Evolutionary conservation across 1,140 invertebrate genomes (phyloP).

Genomic region (Drosophila santomea): DNA sequence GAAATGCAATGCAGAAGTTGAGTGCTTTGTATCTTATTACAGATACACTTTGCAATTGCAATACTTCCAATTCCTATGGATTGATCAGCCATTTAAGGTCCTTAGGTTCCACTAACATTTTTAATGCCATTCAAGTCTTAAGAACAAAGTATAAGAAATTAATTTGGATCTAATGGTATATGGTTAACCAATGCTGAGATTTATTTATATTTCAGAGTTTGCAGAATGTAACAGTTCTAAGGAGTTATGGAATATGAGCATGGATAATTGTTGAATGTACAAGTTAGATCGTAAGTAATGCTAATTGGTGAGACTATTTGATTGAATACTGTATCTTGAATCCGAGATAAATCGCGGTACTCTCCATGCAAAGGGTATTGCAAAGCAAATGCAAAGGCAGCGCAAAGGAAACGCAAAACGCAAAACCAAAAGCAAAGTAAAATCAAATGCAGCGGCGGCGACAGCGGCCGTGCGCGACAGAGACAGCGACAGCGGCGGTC

Average conservation of each 20-base stretch:
- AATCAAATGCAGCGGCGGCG: constrained; percentile 68
- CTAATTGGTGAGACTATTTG: too few species aligned
- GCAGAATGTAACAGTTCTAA: too few species aligned
- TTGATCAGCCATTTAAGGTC: too few species aligned
- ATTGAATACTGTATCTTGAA: not conserved
- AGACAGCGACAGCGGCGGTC: constrained; percentile 24
- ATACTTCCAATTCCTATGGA: too few species aligned
- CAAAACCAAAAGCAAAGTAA: constrained; percentile 62
- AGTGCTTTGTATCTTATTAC: not conserved
- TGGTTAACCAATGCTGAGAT: too few species aligned
- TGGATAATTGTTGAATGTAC: too few species aligned
- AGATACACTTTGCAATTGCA: not conserved
- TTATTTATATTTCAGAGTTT: too few species aligned
- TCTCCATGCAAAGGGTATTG: not conserved
- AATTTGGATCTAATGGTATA: too few species aligned
- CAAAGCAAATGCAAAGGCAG: constrained; percentile 5
- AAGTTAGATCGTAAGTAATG: not conserved
- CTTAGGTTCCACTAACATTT: too few species aligned
- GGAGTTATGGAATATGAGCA: too few species aligned
- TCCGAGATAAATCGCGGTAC: not conserved
- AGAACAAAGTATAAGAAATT: too few species aligned
- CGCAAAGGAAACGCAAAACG: constrained; percentile 49
- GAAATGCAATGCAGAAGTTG: not conserved
- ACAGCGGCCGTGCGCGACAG: constrained; percentile 27
- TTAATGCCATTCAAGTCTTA: too few species aligned